phyloP scores from a whole-genome alignment of 2,113 vertebrate species.

The Eidolon helvum region DNA sequence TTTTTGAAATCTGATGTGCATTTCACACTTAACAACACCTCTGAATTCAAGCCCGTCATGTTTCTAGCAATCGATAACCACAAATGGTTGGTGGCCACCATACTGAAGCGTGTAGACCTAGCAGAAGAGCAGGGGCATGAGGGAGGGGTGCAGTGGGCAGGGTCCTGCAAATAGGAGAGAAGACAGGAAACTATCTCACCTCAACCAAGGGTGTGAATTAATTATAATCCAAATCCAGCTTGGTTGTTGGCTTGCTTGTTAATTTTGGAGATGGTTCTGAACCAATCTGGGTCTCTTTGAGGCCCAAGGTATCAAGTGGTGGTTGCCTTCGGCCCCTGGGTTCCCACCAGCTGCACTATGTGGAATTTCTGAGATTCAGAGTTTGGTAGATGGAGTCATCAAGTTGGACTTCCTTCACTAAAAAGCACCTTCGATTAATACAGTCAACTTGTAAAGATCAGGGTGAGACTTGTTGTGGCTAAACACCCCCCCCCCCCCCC shows the following conservation, averaged over 20 bases:
- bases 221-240: not conserved
- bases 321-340: not conserved
- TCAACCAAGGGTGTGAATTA: not conserved
- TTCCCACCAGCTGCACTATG: not conserved
- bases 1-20: not conserved
- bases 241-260: not conserved
- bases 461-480: not conserved
- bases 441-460: not conserved
- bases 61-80: not conserved
- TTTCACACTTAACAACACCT: not conserved
- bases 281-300: not conserved
- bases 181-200: not conserved
- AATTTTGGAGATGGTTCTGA: not conserved
- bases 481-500: too few relatives aligned
- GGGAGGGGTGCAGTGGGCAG: too few relatives aligned
- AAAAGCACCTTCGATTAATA: not conserved
- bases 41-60: not conserved
- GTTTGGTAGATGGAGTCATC: not conserved
- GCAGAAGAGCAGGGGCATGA: not conserved
- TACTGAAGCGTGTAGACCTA: too few relatives aligned
- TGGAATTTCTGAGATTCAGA: not conserved
- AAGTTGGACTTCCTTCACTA: not conserved
- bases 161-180: not conserved
- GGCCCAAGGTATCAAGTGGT: not conserved
- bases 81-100: not conserved